A percentile compares a stretch with the other conserved stretches of the same genome.
Conservation (phyloP, 2,888 invertebrate species). For the Cephus pulcher region DNA sequence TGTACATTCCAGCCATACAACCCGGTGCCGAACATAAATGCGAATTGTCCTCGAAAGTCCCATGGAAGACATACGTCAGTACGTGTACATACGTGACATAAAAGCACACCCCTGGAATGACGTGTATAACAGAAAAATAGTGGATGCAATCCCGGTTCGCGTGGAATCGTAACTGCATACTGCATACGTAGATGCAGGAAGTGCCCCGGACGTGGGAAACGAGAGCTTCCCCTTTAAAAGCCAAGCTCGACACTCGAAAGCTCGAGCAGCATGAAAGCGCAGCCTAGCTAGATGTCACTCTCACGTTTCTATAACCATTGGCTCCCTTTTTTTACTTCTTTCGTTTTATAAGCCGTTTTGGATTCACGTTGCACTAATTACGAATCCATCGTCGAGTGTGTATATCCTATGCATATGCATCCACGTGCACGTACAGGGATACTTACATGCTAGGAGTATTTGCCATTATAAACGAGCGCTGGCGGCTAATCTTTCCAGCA, state of each 20-base stretch:
- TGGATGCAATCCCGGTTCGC: not conserved
- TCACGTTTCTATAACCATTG: conserved; percentile 21
- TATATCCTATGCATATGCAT: not conserved
- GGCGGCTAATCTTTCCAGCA: not conserved
- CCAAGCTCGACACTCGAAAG: conserved; percentile 24
- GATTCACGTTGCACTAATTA: conserved; percentile 31
- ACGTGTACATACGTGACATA: not conserved
- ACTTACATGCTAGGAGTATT: not conserved
- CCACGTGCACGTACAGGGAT: not conserved
- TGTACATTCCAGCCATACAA: not conserved
- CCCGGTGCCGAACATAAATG: not conserved
- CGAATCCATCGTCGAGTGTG: not conserved
- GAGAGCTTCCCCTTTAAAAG: conserved; percentile 35
- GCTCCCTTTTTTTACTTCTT: conserved; percentile 22
- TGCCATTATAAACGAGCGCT: not conserved
- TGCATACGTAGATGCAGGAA: not conserved
- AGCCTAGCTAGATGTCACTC: conserved; percentile 31
- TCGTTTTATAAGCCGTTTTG: conserved; percentile 28
- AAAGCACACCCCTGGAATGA: not conserved
- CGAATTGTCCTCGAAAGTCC: not conserved
- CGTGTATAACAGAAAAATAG: not conserved
- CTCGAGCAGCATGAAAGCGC: conserved; percentile 29
- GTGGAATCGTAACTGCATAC: not conserved
- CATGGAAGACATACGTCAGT: not conserved
- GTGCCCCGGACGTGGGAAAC: not conserved